These are phyloP conservation scores for Scaptomyza caliginosa DNA, from an alignment of 2,888 invertebrate species.

Conservation along the genomic window DNA sequence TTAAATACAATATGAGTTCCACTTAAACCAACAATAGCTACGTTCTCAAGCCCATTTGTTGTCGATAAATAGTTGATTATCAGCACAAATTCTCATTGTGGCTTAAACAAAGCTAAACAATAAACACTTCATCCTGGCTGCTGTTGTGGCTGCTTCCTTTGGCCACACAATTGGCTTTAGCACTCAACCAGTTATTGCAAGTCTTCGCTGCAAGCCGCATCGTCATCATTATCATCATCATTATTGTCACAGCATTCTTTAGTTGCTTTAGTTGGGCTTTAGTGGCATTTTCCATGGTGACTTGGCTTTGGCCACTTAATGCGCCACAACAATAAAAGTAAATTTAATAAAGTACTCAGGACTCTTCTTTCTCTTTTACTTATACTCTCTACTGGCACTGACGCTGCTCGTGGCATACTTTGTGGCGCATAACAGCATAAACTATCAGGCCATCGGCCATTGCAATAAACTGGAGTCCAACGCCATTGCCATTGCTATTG, in stretches of 20 bases:
- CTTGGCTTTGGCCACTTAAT: constrained; percentile 68
- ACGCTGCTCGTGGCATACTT: constrained; percentile 67
- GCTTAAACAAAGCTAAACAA: constrained; percentile 46
- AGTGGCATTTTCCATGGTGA: constrained; percentile 37
- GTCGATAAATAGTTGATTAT: constrained; percentile 44
- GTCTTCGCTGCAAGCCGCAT: constrained; percentile 21
- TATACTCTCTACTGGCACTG: constrained; percentile 17
- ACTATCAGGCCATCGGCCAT: constrained; percentile 51
- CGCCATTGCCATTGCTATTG: too few relatives aligned
- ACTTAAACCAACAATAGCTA: not conserved
- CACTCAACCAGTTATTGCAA: constrained; percentile 11
- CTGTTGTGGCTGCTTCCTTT: too few relatives aligned
- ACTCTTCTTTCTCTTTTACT: not conserved
- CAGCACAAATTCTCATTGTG: constrained; percentile 50
- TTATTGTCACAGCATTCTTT: constrained; percentile 22
- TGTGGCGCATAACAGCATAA: constrained; percentile 73
- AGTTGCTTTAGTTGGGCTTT: constrained; percentile 24
- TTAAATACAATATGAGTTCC: too few relatives aligned
- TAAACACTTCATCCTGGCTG: constrained; percentile 26
- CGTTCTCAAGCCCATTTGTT: constrained; percentile 25
- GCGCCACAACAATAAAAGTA: constrained; percentile 73
- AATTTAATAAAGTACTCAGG: constrained; percentile 69
- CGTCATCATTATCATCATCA: constrained; percentile 27
- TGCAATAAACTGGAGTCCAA: constrained; percentile 32
- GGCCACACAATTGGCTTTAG: constrained; percentile 57